These are phyloP conservation scores for Catalaphyllia jardinei DNA, from an alignment of 64 coral and sea anemone species.

Conservation along the genomic window DNA sequence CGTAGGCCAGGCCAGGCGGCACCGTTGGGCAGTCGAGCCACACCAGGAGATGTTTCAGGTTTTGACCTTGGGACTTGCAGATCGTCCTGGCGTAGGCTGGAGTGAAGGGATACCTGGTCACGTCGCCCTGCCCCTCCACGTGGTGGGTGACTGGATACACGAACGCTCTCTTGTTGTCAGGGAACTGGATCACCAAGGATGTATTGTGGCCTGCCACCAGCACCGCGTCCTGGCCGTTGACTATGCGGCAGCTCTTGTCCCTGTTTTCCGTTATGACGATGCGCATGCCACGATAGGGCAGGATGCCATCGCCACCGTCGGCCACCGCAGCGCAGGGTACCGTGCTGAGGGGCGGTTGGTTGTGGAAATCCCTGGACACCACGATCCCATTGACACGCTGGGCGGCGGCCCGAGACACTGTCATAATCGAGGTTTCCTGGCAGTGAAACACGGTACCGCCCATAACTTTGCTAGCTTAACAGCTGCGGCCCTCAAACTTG, in stretches of 20 bases:
- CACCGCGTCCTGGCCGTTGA: neutral
- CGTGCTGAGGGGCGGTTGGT: neutral
- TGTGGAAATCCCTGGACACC: neutral
- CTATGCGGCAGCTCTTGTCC: constrained; percentile 1
- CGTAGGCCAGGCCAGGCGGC: neutral
- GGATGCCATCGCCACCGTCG: neutral
- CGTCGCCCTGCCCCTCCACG: neutral
- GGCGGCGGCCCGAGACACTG: neutral
- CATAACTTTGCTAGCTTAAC: no score
- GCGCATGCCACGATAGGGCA: neutral
- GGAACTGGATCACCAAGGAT: neutral
- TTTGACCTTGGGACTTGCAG: constrained; percentile 41
- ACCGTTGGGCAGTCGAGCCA: constrained; percentile 17
- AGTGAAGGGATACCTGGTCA: neutral
- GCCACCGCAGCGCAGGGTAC: neutral
- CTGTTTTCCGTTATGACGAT: constrained; percentile 21
- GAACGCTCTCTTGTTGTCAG: neutral
- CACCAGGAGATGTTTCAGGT: neutral
- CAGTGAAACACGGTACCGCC: no score
- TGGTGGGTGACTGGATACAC: neutral
- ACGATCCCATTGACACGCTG: neutral
- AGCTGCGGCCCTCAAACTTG: no score
- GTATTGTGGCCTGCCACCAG: neutral
- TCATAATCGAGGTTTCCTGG: neutral
- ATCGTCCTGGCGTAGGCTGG: constrained; percentile 7